A percentile compares a stretch with the other conserved stretches of the same genome.
Evolutionary conservation across 2,797 vertebrate species (phyloP).

Genomic region (Taeniopygia guttata): DNA sequence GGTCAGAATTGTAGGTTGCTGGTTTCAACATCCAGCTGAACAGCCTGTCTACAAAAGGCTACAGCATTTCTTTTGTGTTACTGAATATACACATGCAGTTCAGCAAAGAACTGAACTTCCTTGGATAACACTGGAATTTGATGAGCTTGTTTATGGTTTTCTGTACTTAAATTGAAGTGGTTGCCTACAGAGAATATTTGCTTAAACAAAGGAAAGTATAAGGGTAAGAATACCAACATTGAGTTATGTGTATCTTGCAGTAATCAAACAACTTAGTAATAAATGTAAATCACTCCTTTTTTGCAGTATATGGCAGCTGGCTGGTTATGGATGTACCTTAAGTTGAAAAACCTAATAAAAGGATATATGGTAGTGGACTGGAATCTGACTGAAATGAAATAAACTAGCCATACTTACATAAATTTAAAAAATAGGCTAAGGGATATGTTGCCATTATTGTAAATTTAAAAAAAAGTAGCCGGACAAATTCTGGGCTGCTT

Average conservation of each 20-base stretch:
- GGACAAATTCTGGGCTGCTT: not conserved
- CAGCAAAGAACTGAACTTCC: not conserved
- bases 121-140: not conserved
- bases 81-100: not conserved
- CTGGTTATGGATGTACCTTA: not conserved
- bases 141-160: not conserved
- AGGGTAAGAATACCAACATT: not conserved
- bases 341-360: not conserved
- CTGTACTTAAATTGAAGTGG: not conserved
- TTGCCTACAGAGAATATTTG: not conserved
- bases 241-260: not conserved
- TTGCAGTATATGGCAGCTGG: not conserved
- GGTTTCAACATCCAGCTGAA: constrained; percentile 53
- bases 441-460: not conserved
- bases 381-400: not conserved
- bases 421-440: not conserved
- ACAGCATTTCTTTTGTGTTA: not conserved
- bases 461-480: not conserved
- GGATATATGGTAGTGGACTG: not conserved
- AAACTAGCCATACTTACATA: not conserved
- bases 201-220: not conserved
- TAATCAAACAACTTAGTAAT: not conserved
- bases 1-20: constrained; percentile 56
- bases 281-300: not conserved
- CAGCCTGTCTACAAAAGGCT: constrained; percentile 14